phyloP scores from a whole-genome alignment of 1,140 invertebrate genomes.

The Drosophila watanabei region DNA sequence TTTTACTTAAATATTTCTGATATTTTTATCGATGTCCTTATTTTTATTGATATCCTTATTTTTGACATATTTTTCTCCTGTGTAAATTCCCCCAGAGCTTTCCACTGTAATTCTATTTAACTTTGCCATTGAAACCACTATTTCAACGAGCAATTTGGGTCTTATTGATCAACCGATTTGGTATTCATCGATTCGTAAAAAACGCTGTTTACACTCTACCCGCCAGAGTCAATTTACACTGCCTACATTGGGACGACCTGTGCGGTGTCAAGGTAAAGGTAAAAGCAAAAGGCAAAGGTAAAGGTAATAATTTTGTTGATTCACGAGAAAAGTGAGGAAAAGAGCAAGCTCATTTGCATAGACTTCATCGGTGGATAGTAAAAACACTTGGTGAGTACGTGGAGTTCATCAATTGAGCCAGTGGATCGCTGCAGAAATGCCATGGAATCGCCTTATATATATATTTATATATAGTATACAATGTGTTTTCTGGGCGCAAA shows the following conservation, averaged over 20 bases:
- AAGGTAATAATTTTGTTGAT: conserved; percentile 46
- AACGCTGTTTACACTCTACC: conserved; percentile 38
- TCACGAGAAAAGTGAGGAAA: conserved; percentile 28
- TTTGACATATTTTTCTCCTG: neutral
- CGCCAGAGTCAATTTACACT: conserved; percentile 35
- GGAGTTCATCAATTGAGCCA: conserved; percentile 63
- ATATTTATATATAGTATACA: conserved; percentile 17
- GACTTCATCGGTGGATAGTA: conserved; percentile 39
- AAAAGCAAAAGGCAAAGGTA: neutral
- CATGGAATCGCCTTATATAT: neutral
- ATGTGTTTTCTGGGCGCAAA: conserved; percentile 1
- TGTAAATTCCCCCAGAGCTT: neutral
- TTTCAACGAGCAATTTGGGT: conserved; percentile 37
- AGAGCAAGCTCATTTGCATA: conserved; percentile 54
- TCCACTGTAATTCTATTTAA: conserved; percentile 24
- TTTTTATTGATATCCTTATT: too few relatives aligned
- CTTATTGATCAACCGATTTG: conserved; percentile 53
- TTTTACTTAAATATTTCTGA: too few relatives aligned
- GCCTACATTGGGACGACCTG: conserved; percentile 21
- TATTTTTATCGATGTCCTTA: too few relatives aligned
- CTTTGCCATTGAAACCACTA: conserved; percentile 33
- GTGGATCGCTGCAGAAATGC: conserved; percentile 37
- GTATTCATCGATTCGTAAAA: conserved; percentile 52
- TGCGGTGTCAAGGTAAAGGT: conserved; percentile 2
- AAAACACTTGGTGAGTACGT: conserved; percentile 50